Conservation (phyloP, 2,888 invertebrate genomes). For the Seira musarum region DNA sequence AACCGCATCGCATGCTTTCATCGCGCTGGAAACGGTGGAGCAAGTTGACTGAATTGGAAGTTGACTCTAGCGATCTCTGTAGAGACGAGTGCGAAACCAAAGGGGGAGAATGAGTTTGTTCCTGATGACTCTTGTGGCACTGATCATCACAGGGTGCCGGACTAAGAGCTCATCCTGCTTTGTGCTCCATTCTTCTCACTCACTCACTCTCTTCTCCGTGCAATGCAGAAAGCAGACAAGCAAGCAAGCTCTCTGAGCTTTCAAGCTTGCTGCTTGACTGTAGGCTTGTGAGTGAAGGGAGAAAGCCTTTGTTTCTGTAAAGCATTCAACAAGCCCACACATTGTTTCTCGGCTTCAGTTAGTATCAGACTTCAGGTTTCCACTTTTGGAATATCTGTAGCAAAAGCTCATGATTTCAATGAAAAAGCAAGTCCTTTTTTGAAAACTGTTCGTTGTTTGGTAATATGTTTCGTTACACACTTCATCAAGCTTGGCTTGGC, state of each 20-base stretch:
- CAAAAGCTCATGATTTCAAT: no score
- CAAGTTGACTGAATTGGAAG: slow-evolving; percentile 42
- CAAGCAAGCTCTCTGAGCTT: background rate
- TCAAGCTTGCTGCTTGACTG: no score
- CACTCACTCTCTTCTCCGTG: background rate
- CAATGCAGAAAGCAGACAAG: slow-evolving; percentile 18
- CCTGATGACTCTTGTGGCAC: slow-evolving; percentile 49
- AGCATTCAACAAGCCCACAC: background rate
- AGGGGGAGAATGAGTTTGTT: slow-evolving; percentile 52
- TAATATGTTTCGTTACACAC: slow-evolving; percentile 21
- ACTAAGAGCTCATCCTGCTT: slow-evolving; percentile 25
- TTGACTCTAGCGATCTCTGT: slow-evolving; percentile 68
- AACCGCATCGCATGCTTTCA: no score
- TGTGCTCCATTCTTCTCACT: slow-evolving; percentile 12
- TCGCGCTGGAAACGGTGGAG: background rate
- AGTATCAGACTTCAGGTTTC: background rate
- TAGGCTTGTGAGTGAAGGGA: no score
- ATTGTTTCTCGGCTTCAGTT: background rate
- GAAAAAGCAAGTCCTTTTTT: no score
- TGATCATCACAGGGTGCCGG: slow-evolving; percentile 56
- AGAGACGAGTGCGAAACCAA: slow-evolving; percentile 63
- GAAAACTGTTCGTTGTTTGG: background rate
- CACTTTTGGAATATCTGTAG: background rate
- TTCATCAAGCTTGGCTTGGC: slow-evolving; percentile 21
- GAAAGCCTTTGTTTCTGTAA: no score